phyloP scores from a whole-genome alignment of 2,797 vertebrate genomes.

The Arctocebus calabarensis region DNA sequence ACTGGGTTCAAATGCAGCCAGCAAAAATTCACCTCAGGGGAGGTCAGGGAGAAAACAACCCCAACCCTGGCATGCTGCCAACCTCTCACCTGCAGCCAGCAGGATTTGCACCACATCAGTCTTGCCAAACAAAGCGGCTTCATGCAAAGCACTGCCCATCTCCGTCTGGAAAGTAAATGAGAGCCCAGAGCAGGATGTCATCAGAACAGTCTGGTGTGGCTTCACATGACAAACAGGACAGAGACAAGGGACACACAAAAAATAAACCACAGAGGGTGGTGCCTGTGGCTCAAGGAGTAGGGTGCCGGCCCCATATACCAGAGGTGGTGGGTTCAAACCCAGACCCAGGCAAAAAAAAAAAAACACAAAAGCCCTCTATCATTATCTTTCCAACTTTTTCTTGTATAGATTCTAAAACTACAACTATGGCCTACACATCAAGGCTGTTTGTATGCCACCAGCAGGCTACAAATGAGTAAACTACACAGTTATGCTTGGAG shows the following conservation, averaged over 20 bases:
- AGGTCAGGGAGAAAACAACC: not conserved
- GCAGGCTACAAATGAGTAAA: not conserved
- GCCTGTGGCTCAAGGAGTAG: too few relatives aligned
- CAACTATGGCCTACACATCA: not conserved
- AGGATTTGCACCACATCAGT: conserved; percentile 98
- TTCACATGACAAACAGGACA: conserved; percentile 71
- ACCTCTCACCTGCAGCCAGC: conserved; percentile 94
- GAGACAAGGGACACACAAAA: conserved; percentile 57
- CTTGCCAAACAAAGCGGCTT: conserved; percentile 98
- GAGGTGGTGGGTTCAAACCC: too few relatives aligned
- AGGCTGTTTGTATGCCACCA: not conserved
- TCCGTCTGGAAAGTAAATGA: conserved; percentile 94
- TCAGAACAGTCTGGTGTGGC: conserved; percentile 70
- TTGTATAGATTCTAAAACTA: conserved; percentile 24
- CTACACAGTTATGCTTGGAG: not conserved
- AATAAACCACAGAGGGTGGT: not conserved
- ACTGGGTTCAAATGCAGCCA: conserved; percentile 48
- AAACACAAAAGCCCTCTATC: not conserved
- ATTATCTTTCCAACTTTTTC: conserved; percentile 55
- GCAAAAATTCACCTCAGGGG: conserved; percentile 34
- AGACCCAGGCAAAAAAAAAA: conserved; percentile 30
- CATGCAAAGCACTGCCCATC: conserved; percentile 99
- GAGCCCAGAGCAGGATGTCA: conserved; percentile 84
- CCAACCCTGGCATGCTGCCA: conserved; percentile 72
- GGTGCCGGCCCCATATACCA: too few relatives aligned